Evolutionary conservation across 1,140 invertebrate genomes (phyloP), one percentile per base, ranked within the genome.

Genomic region (Trichonephila clavata): DNA sequence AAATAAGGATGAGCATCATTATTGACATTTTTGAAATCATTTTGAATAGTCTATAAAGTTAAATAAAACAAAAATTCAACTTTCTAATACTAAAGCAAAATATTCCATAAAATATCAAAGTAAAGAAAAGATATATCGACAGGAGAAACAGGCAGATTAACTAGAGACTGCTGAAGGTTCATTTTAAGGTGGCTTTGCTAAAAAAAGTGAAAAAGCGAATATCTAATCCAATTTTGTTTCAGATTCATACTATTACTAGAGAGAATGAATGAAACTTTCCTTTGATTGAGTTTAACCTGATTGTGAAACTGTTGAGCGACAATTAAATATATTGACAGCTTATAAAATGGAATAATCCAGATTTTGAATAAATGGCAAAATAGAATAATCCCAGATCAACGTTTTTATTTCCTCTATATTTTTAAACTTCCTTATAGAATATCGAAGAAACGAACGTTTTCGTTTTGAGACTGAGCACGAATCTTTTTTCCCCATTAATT

Each of bases 311-410:
- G 27, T 77, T 77, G 71, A 77, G 71, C 27, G 71, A 77, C 71
- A 77, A 77, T 77, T 77, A 77, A 77, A 77, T 77, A 27, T 77
- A 77, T 77, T 77, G 71, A 77, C 27, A 77, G 71, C 71, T 77
- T 77, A 32, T 77, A 39, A 77, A 77, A 77, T 77, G 32, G 27
- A 77, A 77, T 77, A 84, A 84, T 59, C 43, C 81, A 57, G 14
- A 57, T 43, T 57, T 24, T 21, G 81, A 84, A 50, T 84, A 84
- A 84, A 84, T 84, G 81, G 81, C 50, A 20, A n/a, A 57, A 50
- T n/a, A 24, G 43, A 84, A 50, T 59, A 50, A 77, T 39, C 32
- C 43, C 32, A 6, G 10, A 81, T n/a, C 43, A 57, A 14, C 24
- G 43, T 43, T 84, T 84, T 84, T 43, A 21, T 21, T 57, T 57